Conservation (phyloP, 2,113 vertebrate genomes). For the Ciconia stormi region DNA sequence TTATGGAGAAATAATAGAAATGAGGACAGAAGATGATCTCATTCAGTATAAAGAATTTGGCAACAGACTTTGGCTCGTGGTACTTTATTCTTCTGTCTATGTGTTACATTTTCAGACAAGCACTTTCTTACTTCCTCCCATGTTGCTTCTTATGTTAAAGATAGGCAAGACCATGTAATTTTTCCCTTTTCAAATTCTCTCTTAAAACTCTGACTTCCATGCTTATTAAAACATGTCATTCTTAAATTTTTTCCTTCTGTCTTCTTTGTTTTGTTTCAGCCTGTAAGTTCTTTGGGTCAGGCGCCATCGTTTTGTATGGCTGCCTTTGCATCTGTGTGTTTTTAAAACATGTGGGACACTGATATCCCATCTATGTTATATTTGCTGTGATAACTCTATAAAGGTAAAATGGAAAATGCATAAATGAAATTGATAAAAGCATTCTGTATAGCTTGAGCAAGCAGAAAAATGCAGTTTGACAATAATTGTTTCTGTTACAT, state of each 20-base stretch:
- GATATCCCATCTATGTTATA: background rate
- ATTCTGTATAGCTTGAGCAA: background rate
- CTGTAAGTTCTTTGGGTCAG: background rate
- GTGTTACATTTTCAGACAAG: background rate
- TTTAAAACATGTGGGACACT: background rate
- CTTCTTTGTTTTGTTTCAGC: background rate
- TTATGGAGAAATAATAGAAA: constrained; percentile 23
- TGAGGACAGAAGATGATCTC: background rate
- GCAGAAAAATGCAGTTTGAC: background rate
- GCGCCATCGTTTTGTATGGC: background rate
- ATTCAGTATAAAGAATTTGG: background rate
- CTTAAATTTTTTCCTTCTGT: background rate
- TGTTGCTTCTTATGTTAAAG: background rate
- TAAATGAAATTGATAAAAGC: background rate
- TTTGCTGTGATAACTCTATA: background rate
- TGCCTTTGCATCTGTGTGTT: background rate
- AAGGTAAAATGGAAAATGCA: background rate
- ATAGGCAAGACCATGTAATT: background rate
- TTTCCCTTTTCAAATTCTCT: background rate
- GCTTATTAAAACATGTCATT: background rate
- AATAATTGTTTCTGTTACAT: background rate
- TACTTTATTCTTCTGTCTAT: background rate
- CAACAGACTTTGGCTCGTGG: background rate
- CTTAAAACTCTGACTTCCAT: background rate
- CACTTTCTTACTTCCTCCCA: background rate